Percentiles rank a stretch among this genome's conserved stretches.
phyloP scores from a whole-genome alignment of 2,113 vertebrate genomes.

The Melanerpes aurifrons region DNA sequence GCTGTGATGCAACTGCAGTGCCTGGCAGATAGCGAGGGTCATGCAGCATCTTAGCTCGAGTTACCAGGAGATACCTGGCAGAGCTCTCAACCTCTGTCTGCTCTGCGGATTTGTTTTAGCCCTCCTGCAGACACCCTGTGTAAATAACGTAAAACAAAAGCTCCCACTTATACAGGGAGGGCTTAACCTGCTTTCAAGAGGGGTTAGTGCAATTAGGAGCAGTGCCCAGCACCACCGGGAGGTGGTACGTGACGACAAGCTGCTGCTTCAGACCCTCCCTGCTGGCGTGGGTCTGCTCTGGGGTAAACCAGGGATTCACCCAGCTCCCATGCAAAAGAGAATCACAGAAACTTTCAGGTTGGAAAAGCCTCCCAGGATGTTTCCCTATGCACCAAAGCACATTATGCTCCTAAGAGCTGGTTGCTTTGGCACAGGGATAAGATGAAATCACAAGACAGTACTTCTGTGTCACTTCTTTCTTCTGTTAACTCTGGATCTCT shows the following conservation, averaged over 20 bases:
- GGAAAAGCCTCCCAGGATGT: not conserved
- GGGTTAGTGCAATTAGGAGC: not conserved
- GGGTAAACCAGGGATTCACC: not conserved
- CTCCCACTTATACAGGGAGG: not conserved
- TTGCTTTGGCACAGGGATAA: not conserved
- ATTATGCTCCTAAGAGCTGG: not conserved
- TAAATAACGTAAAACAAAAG: accelerated
- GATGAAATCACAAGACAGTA: not conserved
- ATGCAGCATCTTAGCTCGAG: not conserved
- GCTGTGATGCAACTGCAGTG: not conserved
- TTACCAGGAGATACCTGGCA: not conserved
- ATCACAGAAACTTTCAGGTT: too few species aligned
- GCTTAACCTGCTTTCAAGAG: not conserved
- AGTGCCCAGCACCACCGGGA: not conserved
- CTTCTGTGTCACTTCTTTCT: not conserved
- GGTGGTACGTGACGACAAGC: not conserved
- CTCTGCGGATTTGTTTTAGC: not conserved
- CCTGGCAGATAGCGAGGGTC: not conserved
- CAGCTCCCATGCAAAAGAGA: not conserved
- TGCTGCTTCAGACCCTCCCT: not conserved
- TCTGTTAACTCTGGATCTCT: not conserved
- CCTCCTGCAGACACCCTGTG: not conserved
- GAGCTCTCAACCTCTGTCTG: not conserved
- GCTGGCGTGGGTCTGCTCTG: not conserved
- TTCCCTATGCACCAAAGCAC: not conserved